Evolutionary conservation across 2,888 invertebrate species (phyloP).

Genomic region (Tiphia femorata): DNA sequence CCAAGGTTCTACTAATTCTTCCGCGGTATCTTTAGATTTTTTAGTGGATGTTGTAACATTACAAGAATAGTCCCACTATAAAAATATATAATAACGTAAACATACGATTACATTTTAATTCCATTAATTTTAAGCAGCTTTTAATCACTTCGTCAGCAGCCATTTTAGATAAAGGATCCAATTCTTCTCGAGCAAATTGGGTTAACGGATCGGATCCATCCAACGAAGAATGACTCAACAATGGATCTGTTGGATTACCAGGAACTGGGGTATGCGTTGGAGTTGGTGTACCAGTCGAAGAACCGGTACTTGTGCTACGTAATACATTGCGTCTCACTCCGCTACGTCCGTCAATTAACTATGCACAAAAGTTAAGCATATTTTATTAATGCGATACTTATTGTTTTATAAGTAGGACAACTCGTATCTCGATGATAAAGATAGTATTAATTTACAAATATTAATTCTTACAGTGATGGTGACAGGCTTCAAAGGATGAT

Average conservation of each 20-base stretch:
- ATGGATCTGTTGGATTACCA: constrained; percentile 70
- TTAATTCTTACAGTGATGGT: constrained; percentile 67
- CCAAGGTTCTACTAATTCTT: constrained; percentile 82
- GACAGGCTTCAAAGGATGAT: constrained; percentile 74
- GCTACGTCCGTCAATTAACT: constrained; percentile 73
- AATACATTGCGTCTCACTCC: constrained; percentile 70
- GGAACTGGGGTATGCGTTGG: constrained; percentile 62
- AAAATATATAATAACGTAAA: constrained; percentile 11
- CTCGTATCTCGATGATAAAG: not conserved
- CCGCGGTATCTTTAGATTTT: constrained; percentile 55
- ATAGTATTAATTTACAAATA: not conserved
- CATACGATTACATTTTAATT: not conserved
- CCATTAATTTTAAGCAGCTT: not conserved
- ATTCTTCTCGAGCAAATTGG: constrained; percentile 75
- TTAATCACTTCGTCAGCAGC: constrained; percentile 70
- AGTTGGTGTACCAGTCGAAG: constrained; percentile 69
- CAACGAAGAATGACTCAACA: constrained; percentile 71
- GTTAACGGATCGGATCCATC: constrained; percentile 83
- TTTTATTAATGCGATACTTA: constrained; percentile 2
- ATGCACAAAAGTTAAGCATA: too few species aligned
- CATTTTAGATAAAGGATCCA: constrained; percentile 78
- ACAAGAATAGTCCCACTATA: constrained; percentile 63
- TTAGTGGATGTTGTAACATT: constrained; percentile 52
- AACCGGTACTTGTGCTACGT: constrained; percentile 71
- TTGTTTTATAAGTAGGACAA: not conserved